Percentiles rank a stretch among this genome's conserved stretches.
Conservation (phyloP, 2,888 invertebrate genomes). For the Ashinkailepas kermadecensis region DNA sequence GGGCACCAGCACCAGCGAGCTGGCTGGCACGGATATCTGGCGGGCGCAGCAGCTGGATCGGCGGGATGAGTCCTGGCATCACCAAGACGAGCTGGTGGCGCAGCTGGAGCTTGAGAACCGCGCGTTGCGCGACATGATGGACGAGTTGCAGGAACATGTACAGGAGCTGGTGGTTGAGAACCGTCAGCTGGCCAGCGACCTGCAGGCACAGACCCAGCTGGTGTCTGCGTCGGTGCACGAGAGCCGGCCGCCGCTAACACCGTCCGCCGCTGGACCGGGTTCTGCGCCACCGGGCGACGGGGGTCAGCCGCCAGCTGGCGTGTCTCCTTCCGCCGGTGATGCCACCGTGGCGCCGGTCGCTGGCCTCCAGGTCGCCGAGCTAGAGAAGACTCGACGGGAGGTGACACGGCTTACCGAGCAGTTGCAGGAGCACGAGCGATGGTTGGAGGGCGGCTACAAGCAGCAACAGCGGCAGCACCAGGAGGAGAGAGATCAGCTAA, state of each 20-base stretch:
- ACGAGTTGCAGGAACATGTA: not conserved
- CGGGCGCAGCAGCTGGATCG: not conserved
- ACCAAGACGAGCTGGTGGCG: not conserved
- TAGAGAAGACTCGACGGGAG: not conserved
- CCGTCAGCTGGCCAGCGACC: too few species aligned
- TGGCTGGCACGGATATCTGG: not conserved
- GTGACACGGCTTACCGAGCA: not conserved
- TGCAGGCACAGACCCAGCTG: too few species aligned
- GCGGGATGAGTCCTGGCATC: not conserved
- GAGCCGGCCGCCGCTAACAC: too few species aligned
- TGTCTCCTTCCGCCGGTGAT: too few species aligned
- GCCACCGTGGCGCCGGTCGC: too few species aligned
- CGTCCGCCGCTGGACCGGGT: too few species aligned
- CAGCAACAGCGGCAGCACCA: not conserved
- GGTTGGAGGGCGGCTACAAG: not conserved
- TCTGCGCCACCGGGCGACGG: too few species aligned
- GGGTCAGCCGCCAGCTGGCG: too few species aligned
- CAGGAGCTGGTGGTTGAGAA: not conserved
- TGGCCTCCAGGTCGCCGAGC: too few species aligned
- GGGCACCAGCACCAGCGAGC: not conserved
- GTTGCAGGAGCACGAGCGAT: not conserved
- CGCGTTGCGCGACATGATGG: not conserved
- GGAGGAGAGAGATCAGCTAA: not conserved
- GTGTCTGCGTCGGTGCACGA: too few species aligned
- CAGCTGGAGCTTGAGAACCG: slow-evolving; percentile 1